Percentiles rank a stretch among this genome's conserved stretches.
phyloP scores from a whole-genome alignment of 2,113 vertebrate species.

The Notechis scutatus region DNA sequence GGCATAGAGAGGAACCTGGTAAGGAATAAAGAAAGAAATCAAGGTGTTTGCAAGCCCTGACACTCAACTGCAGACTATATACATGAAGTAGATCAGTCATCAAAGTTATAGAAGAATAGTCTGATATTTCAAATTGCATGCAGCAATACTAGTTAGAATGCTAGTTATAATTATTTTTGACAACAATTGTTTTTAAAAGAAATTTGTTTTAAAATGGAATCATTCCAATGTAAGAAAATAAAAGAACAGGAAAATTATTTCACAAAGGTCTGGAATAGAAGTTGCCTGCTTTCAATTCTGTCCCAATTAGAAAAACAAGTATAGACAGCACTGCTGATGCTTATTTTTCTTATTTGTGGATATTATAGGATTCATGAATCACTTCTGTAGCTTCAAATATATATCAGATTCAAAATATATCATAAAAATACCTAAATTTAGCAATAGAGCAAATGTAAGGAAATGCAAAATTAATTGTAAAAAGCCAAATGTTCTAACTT shows the following conservation, averaged over 20 bases:
- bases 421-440: background rate
- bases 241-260: background rate
- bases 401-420: background rate
- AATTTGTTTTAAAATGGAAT: background rate
- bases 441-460: background rate
- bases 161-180: background rate
- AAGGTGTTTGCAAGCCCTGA: background rate
- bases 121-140: slow-evolving; percentile 9
- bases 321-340: background rate
- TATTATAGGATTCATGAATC: background rate
- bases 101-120: background rate
- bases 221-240: background rate
- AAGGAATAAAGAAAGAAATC: background rate
- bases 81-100: slow-evolving; percentile 35
- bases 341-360: background rate
- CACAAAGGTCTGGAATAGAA: background rate
- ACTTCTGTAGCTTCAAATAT: background rate
- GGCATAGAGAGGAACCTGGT: background rate
- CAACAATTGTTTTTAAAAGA: background rate
- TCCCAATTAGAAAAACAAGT: background rate
- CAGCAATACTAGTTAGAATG: background rate
- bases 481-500: background rate
- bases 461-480: fast-evolving
- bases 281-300: background rate
- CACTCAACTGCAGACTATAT: background rate